Conservation (phyloP, 2,113 vertebrate genomes). For the Penelope pileata region DNA sequence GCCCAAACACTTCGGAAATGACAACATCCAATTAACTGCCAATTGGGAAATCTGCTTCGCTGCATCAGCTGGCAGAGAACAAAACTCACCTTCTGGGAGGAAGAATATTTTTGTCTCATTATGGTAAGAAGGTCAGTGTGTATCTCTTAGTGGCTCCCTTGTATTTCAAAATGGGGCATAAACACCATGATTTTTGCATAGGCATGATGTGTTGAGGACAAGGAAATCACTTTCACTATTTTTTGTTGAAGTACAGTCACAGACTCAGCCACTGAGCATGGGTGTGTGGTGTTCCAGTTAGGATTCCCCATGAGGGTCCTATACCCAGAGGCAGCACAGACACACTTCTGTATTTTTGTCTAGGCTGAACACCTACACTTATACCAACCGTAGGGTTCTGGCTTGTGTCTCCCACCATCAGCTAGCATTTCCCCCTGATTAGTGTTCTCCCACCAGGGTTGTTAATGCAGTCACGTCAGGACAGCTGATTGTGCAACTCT, state of each 20-base stretch:
- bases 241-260: neutral
- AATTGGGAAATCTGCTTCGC: neutral
- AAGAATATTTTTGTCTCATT: neutral
- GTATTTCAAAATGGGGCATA: neutral
- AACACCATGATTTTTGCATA: neutral
- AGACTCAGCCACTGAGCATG: neutral
- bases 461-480: neutral
- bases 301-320: neutral
- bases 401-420: neutral
- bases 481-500: neutral
- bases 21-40: conserved; percentile 6
- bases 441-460: neutral
- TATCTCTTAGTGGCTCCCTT: neutral
- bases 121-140: neutral
- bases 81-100: neutral
- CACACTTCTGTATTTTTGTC: neutral
- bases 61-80: neutral
- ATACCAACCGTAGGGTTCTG: neutral
- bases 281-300: neutral
- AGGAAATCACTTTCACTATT: neutral
- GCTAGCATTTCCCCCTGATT: neutral
- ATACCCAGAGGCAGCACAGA: neutral
- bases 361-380: conserved; percentile 6
- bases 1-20: conserved; percentile 3
- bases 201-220: neutral